Evolutionary conservation across 2,797 vertebrate species (phyloP).

Genomic region (Rhabdomys pumilio): DNA sequence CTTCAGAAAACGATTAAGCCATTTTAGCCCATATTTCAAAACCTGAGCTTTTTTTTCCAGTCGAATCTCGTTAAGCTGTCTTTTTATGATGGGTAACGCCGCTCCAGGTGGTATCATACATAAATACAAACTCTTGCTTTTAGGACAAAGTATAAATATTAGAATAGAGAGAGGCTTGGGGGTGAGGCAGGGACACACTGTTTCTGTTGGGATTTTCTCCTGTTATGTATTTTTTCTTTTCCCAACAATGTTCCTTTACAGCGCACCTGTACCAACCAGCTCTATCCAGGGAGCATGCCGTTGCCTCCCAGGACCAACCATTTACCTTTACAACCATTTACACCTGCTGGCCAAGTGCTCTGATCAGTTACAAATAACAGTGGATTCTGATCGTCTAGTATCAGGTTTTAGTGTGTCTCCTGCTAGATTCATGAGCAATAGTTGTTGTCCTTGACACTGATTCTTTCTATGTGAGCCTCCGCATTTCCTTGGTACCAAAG

Average conservation of each 20-base stretch:
- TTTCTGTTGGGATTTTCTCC: neutral
- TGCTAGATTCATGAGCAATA: neutral
- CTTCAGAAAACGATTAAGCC: constrained; percentile 16
- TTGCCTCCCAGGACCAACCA: neutral
- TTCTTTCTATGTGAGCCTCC: neutral
- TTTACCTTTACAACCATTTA: neutral
- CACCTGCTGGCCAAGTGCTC: neutral
- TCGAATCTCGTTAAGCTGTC: constrained; percentile 24
- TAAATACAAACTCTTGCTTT: constrained; percentile 4
- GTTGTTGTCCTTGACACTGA: neutral
- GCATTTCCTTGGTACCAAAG: neutral
- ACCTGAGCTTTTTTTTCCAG: neutral
- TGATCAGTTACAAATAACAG: neutral
- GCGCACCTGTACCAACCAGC: neutral
- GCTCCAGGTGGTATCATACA: neutral
- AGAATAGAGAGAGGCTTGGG: neutral
- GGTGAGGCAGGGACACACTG: neutral
- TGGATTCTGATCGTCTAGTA: neutral
- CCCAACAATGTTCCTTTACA: neutral
- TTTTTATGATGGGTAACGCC: neutral
- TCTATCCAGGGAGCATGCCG: neutral
- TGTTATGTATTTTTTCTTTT: neutral
- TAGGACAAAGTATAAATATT: neutral
- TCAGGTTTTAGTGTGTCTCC: neutral
- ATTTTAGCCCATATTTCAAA: constrained; percentile 9